Evolutionary conservation across 35 echinoderm and acorn worm species (phyloP), one percentile per base, ranked within the genome.

Genomic region (Patiria miniata): DNA sequence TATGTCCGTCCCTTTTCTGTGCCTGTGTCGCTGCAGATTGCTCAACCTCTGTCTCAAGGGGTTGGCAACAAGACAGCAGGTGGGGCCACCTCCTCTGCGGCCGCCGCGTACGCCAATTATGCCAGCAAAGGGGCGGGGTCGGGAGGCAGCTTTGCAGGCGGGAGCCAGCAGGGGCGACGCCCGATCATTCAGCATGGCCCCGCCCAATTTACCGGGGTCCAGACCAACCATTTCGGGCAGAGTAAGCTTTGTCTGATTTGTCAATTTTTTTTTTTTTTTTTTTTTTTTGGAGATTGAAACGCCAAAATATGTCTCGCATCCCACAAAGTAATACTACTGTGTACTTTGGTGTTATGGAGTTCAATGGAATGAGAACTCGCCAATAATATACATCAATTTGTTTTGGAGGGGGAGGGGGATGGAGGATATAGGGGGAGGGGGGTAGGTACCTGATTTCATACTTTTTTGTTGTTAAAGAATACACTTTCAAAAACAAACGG

Each of bases 61-160:
- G 80, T 34, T 16, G 51, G 51, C 47, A 82, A 82, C 88, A 88
- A 38, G 91, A 91, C 83, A 89, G 92, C 1, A 91, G 94, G 54
- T 85, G 86, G 54, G 53, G 76, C 23, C 94, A 91, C 83, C n/a
- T n/a, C n/a, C 91, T 80, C 36, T 65, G 86, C 77, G 83, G 92
- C n/a, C 91, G 82, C 85, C 94, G 79, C 60, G 52, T 97, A 90
- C 38, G 83, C 91, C 22, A 88, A 79, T 60, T 97, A 97, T 85
- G 78, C 91, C 86, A 87, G 91, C 39, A 95, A 90, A 17, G 85
- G 93, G 91, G 53, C 26, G 2, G 85, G 93, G 91, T 38, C 26
- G 7, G 60, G 60, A 68, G 60, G 60, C 21, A 28, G 8, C 79
- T 81, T 50, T 81, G 40, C 79, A 15, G 40, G 7, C 21, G 52